Evolutionary conservation across 2,888 invertebrate species (phyloP).

Genomic region (Conistra vaccinii): DNA sequence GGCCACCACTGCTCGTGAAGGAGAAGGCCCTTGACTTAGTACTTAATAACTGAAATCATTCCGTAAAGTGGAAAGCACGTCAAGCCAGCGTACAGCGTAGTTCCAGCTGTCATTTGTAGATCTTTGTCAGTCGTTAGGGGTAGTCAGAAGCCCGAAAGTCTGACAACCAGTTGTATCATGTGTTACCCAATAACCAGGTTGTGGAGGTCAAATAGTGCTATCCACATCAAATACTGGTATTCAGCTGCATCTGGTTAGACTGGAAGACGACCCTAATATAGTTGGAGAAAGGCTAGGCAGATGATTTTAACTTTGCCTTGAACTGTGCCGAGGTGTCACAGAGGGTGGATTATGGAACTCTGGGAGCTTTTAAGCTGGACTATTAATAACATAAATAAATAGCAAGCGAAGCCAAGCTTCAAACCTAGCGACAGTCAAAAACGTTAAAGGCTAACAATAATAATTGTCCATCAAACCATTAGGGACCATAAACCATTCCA

Average conservation of each 20-base stretch:
- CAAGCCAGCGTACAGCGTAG: background rate
- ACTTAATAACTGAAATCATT: too few species aligned
- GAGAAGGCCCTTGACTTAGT: too few species aligned
- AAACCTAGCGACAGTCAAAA: conserved; percentile 3
- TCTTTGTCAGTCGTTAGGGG: background rate
- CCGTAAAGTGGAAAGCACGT: background rate
- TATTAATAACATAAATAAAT: background rate
- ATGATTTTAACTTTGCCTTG: too few species aligned
- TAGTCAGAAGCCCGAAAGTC: background rate
- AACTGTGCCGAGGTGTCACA: too few species aligned
- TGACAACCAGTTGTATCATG: background rate
- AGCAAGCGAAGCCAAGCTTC: conserved; percentile 20
- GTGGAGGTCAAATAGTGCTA: background rate
- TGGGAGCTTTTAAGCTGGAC: background rate
- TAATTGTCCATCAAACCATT: conserved; percentile 61
- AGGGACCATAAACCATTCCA: conserved; percentile 29
- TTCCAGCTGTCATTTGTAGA: background rate
- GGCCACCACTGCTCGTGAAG: too few species aligned
- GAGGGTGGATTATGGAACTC: background rate
- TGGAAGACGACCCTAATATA: too few species aligned
- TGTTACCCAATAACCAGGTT: background rate
- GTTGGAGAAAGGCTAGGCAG: background rate
- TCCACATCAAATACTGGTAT: background rate
- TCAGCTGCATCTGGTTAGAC: background rate
- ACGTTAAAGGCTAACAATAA: conserved; percentile 52